These are phyloP conservation scores for Oryzias dopingdopingensis DNA, from an alignment of 2,797 vertebrate genomes.

Conservation along the genomic window DNA sequence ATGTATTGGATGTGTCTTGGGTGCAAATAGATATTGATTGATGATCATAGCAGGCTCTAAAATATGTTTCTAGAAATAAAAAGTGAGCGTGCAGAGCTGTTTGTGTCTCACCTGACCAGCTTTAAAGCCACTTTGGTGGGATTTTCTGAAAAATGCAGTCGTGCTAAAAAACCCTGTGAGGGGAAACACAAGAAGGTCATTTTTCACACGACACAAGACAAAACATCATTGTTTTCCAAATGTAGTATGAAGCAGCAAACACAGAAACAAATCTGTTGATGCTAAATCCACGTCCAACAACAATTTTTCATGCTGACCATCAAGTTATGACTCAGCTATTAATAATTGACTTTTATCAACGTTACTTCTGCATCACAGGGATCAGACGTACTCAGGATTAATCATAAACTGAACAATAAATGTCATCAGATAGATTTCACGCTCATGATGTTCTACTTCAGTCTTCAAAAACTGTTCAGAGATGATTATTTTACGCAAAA, in stretches of 20 bases:
- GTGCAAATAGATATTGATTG: no score
- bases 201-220: neutral
- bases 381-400: neutral
- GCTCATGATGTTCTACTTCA: neutral
- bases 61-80: no score
- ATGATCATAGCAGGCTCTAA: no score
- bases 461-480: neutral
- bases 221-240: neutral
- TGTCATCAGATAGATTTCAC: constrained; percentile 1
- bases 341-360: constrained; percentile 13
- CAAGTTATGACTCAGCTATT: neutral
- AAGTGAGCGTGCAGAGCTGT: no score
- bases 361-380: constrained; percentile 2
- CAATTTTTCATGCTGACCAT: neutral
- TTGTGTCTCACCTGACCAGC: no score
- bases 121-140: no score
- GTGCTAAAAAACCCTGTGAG: no score
- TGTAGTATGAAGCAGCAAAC: neutral
- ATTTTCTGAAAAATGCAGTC: no score
- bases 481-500: neutral
- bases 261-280: constrained; percentile 7
- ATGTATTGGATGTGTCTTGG: no score
- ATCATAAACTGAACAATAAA: constrained; percentile 10
- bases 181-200: no score
- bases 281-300: constrained; percentile 4